Conservation (phyloP, 2,797 vertebrate species). For the Tragopan temminckii region DNA sequence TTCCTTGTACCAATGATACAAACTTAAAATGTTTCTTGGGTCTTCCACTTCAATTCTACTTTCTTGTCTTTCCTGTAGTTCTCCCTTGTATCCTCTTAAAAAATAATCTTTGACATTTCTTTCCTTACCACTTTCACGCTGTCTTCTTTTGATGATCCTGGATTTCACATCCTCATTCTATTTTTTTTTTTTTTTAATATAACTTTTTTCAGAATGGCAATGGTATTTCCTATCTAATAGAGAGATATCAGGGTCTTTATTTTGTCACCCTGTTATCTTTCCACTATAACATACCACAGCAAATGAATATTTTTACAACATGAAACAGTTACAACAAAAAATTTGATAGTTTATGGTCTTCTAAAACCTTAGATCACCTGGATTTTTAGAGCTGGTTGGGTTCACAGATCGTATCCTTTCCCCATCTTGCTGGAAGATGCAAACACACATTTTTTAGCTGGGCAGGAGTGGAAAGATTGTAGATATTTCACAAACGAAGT, state of each 20-base stretch:
- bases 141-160: not conserved
- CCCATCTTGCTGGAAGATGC: not conserved
- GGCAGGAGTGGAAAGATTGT: not conserved
- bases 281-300: not conserved
- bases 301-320: not conserved
- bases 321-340: not conserved
- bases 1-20: not conserved
- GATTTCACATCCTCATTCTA: not conserved
- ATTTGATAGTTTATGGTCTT: not conserved
- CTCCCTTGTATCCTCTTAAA: not conserved
- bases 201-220: not conserved
- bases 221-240: not conserved
- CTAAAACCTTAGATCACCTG: not conserved
- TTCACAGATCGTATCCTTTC: not conserved
- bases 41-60: not conserved
- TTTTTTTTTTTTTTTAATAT: not conserved
- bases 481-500: not conserved
- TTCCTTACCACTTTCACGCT: not conserved
- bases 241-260: not conserved
- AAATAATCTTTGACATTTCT: not conserved
- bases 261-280: not conserved
- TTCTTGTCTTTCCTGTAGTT: not conserved
- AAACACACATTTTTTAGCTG: not conserved
- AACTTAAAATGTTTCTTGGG: not conserved
- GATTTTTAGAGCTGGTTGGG: not conserved